Conservation (phyloP, 1,140 invertebrate species). For the Camponotus pennsylvanicus region DNA sequence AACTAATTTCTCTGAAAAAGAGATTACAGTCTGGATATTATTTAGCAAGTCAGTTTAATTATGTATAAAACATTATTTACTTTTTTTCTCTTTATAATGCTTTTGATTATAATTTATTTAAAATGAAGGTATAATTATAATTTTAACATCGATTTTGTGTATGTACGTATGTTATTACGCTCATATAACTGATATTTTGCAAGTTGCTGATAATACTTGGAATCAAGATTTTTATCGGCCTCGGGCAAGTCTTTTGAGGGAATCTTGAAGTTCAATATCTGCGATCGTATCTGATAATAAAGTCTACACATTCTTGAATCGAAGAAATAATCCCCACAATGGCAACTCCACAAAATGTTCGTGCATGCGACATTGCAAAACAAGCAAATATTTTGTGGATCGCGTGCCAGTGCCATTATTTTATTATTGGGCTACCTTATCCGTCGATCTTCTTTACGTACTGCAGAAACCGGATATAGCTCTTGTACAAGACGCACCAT, state of each 20-base stretch:
- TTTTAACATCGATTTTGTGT: background rate
- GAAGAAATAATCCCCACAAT: slow-evolving; percentile 67
- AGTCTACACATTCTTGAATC: slow-evolving; percentile 56
- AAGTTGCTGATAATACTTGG: slow-evolving; percentile 25
- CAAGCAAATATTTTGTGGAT: slow-evolving; percentile 40
- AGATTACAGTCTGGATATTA: background rate
- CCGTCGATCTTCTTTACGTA: slow-evolving; percentile 69
- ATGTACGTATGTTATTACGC: background rate
- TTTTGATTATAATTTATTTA: background rate
- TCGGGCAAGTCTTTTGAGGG: slow-evolving; percentile 17
- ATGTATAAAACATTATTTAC: background rate
- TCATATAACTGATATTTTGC: slow-evolving; percentile 2
- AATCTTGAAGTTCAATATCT: slow-evolving; percentile 45
- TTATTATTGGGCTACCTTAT: slow-evolving; percentile 70
- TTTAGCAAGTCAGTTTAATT: slow-evolving; percentile 8
- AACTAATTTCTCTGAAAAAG: background rate
- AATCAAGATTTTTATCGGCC: slow-evolving; percentile 33
- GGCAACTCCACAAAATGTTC: slow-evolving; percentile 2
- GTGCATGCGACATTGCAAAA: slow-evolving; percentile 57
- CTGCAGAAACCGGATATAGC: slow-evolving; percentile 64
- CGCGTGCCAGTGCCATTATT: slow-evolving; percentile 69
- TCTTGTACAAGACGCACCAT: slow-evolving; percentile 52
- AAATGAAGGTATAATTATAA: background rate
- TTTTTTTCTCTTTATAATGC: background rate
- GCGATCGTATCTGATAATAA: slow-evolving; percentile 62